Evolutionary conservation across 1,140 invertebrate species (phyloP).

Genomic region (Atta colombica): DNA sequence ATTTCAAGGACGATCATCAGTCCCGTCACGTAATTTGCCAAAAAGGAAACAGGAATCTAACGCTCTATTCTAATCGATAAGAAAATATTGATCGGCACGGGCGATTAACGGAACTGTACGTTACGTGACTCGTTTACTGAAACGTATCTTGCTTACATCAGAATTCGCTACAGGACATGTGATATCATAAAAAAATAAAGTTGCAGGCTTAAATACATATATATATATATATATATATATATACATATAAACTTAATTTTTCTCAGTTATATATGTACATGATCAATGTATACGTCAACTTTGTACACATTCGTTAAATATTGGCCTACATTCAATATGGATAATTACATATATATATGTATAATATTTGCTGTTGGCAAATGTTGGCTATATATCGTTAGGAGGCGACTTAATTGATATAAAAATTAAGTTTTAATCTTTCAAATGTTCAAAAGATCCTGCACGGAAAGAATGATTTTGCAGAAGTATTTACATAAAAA

Average conservation of each 20-base stretch:
- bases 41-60: conserved; percentile 1
- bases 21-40: conserved; percentile 34
- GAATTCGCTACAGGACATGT: neutral
- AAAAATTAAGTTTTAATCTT: neutral
- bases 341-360: too few relatives aligned
- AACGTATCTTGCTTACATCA: neutral
- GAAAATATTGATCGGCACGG: conserved; percentile 31
- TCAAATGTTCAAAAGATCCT: neutral
- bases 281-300: too few relatives aligned
- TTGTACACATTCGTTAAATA: too few relatives aligned
- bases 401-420: neutral
- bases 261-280: too few relatives aligned
- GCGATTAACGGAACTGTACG: conserved; percentile 31
- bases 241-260: too few relatives aligned
- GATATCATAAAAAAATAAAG: conserved; percentile 1
- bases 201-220: neutral
- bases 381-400: too few relatives aligned
- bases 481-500: too few relatives aligned
- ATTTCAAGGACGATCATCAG: conserved; percentile 36
- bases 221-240: too few relatives aligned
- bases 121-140: conserved; percentile 35
- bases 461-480: too few relatives aligned
- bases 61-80: neutral
- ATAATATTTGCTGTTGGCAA: neutral
- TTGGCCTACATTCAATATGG: too few relatives aligned